Conservation (phyloP, 1,140 invertebrate genomes). For the Drosophila bocqueti region DNA sequence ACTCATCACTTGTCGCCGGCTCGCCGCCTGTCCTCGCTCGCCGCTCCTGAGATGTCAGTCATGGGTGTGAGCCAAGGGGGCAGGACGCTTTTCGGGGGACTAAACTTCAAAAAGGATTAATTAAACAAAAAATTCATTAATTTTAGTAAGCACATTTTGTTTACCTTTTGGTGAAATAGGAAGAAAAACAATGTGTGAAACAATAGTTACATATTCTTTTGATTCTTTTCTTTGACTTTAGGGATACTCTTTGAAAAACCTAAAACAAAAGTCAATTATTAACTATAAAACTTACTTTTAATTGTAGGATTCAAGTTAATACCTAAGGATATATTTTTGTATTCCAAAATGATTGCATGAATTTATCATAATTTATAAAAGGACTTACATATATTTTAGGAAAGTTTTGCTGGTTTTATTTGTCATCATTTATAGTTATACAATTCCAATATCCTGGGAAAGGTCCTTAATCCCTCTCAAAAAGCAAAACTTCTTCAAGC, state of each 20-base stretch:
- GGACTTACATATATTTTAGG: background rate
- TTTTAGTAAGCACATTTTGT: background rate
- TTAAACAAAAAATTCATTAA: background rate
- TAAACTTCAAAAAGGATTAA: no score
- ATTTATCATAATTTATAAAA: background rate
- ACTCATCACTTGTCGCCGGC: constrained; percentile 80
- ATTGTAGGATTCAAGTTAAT: no score
- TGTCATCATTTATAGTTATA: background rate
- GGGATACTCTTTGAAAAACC: no score
- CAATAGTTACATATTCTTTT: background rate
- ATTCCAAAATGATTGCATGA: no score
- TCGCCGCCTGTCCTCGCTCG: constrained; percentile 31
- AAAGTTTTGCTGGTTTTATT: background rate
- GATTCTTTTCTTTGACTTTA: background rate
- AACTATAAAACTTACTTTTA: no score
- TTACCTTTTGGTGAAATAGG: background rate
- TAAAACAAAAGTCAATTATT: no score
- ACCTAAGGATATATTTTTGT: no score
- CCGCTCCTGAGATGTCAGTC: constrained; percentile 8
- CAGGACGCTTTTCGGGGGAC: background rate
- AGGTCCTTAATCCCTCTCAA: background rate
- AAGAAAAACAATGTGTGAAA: background rate
- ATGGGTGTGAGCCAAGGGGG: constrained; percentile 2
- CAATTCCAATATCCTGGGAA: background rate
- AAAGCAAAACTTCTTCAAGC: background rate